phyloP scores from a whole-genome alignment of 23 tunicate species.

The Trididemnum clinides region DNA sequence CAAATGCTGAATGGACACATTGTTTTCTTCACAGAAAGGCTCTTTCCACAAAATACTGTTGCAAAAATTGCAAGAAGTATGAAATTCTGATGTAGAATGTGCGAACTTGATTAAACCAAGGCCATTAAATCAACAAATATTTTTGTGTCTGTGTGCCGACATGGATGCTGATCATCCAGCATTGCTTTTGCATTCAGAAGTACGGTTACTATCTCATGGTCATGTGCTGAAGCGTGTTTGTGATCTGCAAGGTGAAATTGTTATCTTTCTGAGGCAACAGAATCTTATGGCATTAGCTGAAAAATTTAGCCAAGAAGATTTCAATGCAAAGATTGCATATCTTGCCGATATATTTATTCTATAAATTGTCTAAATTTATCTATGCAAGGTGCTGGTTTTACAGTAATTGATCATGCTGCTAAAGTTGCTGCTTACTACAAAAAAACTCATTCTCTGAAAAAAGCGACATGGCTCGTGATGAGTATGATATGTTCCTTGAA shows the following conservation, averaged over 20 bases:
- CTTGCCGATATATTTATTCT: slow-evolving; percentile 42
- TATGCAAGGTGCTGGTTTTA: slow-evolving; percentile 43
- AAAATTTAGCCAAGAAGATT: slow-evolving; percentile 30
- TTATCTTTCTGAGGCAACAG: slow-evolving; percentile 34
- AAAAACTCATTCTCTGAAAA: slow-evolving; percentile 36
- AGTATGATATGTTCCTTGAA: slow-evolving; percentile 24
- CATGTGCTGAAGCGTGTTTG: slow-evolving; percentile 31
- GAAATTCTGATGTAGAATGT: slow-evolving; percentile 25
- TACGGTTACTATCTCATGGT: slow-evolving; percentile 22
- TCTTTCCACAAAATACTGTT: slow-evolving; percentile 25
- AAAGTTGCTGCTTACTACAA: slow-evolving; percentile 52
- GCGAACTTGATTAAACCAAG: slow-evolving; percentile 40
- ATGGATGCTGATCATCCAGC: slow-evolving; percentile 34
- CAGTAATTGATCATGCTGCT: slow-evolving; percentile 27
- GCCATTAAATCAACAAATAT: slow-evolving; percentile 29
- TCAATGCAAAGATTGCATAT: slow-evolving; percentile 34
- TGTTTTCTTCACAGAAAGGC: slow-evolving; percentile 43
- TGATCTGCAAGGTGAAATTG: slow-evolving; percentile 30
- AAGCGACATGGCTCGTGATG: slow-evolving; percentile 20
- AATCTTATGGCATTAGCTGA: slow-evolving; percentile 15
- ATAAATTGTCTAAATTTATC: slow-evolving; percentile 31
- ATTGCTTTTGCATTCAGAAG: slow-evolving; percentile 32
- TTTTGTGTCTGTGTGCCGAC: slow-evolving; percentile 30
- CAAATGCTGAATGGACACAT: slow-evolving; percentile 37
- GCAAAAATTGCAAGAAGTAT: slow-evolving; percentile 27